Conservation (phyloP, 2,888 invertebrate species). For the Pinctada fucata region DNA sequence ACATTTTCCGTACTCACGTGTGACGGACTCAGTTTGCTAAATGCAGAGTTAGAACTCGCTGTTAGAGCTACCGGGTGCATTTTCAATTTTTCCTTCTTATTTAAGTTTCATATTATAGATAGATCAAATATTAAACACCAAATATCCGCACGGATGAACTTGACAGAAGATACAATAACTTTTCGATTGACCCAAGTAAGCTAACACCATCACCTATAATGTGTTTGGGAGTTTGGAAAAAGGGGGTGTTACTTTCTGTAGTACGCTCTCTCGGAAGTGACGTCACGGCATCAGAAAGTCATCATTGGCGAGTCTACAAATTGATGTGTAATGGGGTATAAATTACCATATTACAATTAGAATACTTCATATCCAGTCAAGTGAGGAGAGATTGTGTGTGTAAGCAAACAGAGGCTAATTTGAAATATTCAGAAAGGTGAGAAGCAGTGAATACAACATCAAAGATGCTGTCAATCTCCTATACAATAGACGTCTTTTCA, state of each 20-base stretch:
- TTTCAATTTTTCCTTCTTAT: constrained; percentile 11
- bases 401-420: constrained; percentile 46
- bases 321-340: constrained; percentile 58
- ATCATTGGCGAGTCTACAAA: constrained; percentile 52
- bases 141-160: too few species aligned
- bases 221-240: constrained; percentile 22
- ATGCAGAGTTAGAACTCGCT: constrained; percentile 45
- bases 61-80: constrained; percentile 41
- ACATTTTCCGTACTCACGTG: constrained; percentile 7
- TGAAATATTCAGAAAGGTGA: constrained; percentile 43
- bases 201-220: constrained; percentile 20
- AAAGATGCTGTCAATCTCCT: constrained; percentile 31
- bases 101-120: too few species aligned
- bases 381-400: constrained; percentile 41
- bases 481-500: constrained; percentile 28
- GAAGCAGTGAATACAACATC: constrained; percentile 32
- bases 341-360: constrained; percentile 44
- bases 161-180: background rate
- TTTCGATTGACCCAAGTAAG: constrained; percentile 10
- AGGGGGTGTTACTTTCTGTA: constrained; percentile 37
- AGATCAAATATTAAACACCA: too few species aligned
- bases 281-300: constrained; percentile 48
- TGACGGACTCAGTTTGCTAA: constrained; percentile 40
- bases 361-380: constrained; percentile 41
- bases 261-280: constrained; percentile 45